phyloP scores from a whole-genome alignment of 2,888 invertebrate genomes.

The Drosophila pseudotalamancana region DNA sequence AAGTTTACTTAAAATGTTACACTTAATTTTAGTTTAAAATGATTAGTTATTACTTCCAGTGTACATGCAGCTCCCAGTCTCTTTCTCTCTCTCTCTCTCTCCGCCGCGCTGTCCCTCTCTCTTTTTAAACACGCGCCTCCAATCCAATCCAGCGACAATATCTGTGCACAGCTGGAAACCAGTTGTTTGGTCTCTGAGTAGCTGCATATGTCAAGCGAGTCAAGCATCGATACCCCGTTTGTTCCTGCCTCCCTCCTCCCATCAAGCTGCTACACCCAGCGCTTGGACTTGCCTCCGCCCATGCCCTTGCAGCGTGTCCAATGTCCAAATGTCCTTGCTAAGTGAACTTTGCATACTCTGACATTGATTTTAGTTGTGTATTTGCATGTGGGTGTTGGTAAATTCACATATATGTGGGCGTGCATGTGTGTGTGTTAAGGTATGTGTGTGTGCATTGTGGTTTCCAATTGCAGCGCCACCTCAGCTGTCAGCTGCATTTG shows the following conservation, averaged over 20 bases:
- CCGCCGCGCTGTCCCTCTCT: not conserved
- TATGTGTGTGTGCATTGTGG: slow-evolving; percentile 29
- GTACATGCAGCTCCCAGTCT: not conserved
- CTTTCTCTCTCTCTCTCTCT: too few species aligned
- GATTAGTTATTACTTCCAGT: not conserved
- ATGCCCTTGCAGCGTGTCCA: slow-evolving; percentile 17
- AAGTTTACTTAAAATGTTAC: not conserved
- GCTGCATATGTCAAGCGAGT: slow-evolving; percentile 64
- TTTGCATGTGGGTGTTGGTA: slow-evolving; percentile 18
- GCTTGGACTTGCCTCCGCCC: slow-evolving; percentile 1
- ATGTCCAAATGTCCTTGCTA: slow-evolving; percentile 63
- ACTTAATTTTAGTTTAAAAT: too few species aligned
- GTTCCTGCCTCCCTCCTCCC: not conserved
- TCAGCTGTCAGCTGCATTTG: slow-evolving; percentile 62
- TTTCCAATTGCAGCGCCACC: slow-evolving; percentile 39
- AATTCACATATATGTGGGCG: not conserved
- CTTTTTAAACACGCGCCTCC: not conserved
- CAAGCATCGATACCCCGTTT: slow-evolving; percentile 47
- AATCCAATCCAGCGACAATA: slow-evolving; percentile 14
- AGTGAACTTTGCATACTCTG: slow-evolving; percentile 63
- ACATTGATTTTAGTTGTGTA: slow-evolving; percentile 64
- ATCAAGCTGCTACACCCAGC: not conserved
- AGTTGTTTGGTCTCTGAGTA: slow-evolving; percentile 44
- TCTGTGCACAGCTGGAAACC: slow-evolving; percentile 71
- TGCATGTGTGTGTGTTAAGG: slow-evolving; percentile 6